Base-by-base conservation (phyloP, 2,113 vertebrate genomes). In the Cyprinodon tularosa region DNA sequence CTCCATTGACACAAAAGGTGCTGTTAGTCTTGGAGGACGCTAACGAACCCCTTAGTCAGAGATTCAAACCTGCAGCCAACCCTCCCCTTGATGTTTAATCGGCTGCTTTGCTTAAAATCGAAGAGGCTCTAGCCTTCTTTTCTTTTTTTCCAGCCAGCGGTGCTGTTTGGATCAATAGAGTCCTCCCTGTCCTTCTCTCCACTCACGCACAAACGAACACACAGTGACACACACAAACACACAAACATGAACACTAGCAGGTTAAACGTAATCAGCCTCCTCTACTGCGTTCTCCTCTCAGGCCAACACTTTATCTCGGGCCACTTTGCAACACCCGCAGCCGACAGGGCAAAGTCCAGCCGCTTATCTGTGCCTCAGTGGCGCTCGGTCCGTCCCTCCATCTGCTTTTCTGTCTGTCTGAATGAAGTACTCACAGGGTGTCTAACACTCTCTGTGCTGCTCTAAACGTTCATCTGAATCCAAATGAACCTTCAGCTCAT, bases 291-390 rank as follows among this genome's bases (percentile, higher is more conserved):
- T 85, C 68, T 62, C 71, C 82, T 81, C 71, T 71, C 77, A 76
- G 77, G 37, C 76, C 81, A 65, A 74, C 77, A n/a, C 62, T 81
- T 91, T 93, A 95, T 94, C 93, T 93, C 79, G 3, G 77, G 83
- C 78, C 84, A 85, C 80, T 89, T 90, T 91, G 88, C 90, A 92
- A 91, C 93, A 93, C 91, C 89, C 90, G 90, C 80, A 68, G 80
- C 86, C 59, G 71, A 87, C 62, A 42, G 94, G 82, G 80, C 93
- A 93, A 95, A 94, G 93, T 94, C 93, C 93, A 90, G 6, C 38
- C 4, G 62, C 89, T 93, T 94, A 94, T 94, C 92, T 84, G 73
- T 22, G 63, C 66, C 74, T 80, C 66, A 61, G 67, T 29, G 82
- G 80, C 69, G 12, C 69, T 80, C 37, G 0, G 70, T 79, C 77